phyloP scores from a whole-genome alignment of 1,140 invertebrate species.

The Eupristina koningsbergeri region DNA sequence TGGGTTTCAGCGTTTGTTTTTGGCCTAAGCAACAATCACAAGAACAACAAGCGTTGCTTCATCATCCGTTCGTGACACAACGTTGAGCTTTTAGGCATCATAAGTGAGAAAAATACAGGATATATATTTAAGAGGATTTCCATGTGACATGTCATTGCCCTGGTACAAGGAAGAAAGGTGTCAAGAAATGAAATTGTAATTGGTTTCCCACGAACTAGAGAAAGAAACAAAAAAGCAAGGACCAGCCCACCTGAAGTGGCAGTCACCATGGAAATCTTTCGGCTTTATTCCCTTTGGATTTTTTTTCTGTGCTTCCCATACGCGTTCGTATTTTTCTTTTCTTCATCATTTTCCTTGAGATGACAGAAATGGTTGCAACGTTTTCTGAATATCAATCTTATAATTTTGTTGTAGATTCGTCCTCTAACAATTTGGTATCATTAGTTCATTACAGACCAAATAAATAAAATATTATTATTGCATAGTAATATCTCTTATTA shows the following conservation, averaged over 20 bases:
- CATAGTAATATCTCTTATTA: not conserved
- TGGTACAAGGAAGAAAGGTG: not conserved
- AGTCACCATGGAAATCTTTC: conserved; percentile 51
- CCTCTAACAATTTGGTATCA: not conserved
- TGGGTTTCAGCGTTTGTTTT: conserved; percentile 14
- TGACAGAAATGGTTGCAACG: too few relatives aligned
- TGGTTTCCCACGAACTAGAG: conserved; percentile 36
- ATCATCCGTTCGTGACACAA: conserved; percentile 30
- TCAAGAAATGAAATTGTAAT: conserved; percentile 49
- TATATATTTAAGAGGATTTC: conserved; percentile 39
- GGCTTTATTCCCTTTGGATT: conserved; percentile 48
- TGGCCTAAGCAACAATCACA: not conserved
- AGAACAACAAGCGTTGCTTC: not conserved
- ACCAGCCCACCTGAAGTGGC: conserved; percentile 36
- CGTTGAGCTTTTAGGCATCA: not conserved
- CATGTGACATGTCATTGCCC: not conserved
- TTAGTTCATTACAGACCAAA: not conserved
- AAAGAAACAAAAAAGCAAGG: not conserved
- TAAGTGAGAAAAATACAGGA: conserved; percentile 38
- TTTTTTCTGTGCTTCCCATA: conserved; percentile 3
- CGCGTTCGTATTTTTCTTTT: not conserved
- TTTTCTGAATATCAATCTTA: not conserved
- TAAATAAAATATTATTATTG: not conserved
- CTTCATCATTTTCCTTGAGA: not conserved
- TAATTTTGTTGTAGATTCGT: conserved; percentile 16